These are phyloP conservation scores for Cetoscarus ocellatus DNA, from an alignment of 2,797 vertebrate species.

Conservation along the genomic window DNA sequence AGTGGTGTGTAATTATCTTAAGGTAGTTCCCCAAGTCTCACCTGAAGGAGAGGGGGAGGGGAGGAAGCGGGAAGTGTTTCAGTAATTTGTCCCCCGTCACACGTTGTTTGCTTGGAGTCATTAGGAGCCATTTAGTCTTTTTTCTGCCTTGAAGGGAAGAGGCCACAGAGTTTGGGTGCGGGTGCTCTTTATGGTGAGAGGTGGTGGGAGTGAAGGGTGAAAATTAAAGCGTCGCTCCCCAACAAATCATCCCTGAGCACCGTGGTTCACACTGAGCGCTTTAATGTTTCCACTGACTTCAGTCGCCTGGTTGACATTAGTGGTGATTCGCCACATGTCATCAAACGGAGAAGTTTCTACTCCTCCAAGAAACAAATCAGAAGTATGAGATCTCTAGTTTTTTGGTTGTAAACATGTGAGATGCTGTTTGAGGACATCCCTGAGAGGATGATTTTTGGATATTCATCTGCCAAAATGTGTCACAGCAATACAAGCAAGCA, in stretches of 20 bases:
- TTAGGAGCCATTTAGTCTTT: conserved; percentile 74
- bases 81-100: conserved; percentile 84
- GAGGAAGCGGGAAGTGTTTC: conserved; percentile 60
- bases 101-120: conserved; percentile 81
- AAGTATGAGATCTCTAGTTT: conserved; percentile 62
- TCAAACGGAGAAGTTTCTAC: conserved; percentile 62
- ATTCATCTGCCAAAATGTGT: conserved; percentile 77
- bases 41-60: conserved; percentile 67
- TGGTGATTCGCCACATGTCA: conserved; percentile 74
- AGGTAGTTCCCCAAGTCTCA: conserved; percentile 65
- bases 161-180: conserved; percentile 61
- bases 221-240: conserved; percentile 77
- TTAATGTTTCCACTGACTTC: conserved; percentile 69
- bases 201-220: conserved; percentile 58
- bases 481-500: conserved; percentile 70
- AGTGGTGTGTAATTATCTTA: no score
- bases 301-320: conserved; percentile 75
- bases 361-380: conserved; percentile 73
- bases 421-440: conserved; percentile 74
- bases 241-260: conserved; percentile 73
- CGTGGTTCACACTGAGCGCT: conserved; percentile 51
- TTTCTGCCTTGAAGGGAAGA: conserved; percentile 74
- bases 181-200: conserved; percentile 45
- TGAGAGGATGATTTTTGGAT: conserved; percentile 69
- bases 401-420: conserved; percentile 79